Base-by-base conservation (phyloP, 2,113 vertebrate genomes). In the Cynoglossus semilaevis region DNA sequence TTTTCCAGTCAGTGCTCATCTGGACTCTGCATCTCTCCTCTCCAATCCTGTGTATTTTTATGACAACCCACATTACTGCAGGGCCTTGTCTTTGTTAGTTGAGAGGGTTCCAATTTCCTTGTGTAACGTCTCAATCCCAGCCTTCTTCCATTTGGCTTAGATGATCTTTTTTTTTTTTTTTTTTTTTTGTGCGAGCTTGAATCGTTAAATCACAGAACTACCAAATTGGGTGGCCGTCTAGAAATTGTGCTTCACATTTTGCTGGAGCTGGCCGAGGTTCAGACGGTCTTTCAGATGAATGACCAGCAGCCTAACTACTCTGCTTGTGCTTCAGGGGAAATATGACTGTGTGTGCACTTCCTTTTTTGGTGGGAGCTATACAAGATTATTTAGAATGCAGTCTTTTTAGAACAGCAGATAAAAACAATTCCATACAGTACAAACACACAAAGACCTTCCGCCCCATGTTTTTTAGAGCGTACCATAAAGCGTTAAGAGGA, bases 41-140 rank as follows among this genome's bases (percentile, higher is more conserved):
- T 22, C 22, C 77, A 58, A 49, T 72, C 29, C 40, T 55, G 53
- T 72, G 67, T 76, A 67, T 64, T 79, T 80, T 75, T 63, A 64
- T 80, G 76, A 81, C 76, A 80, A 15, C 70, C 74, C 70, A 72
- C 70, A 73, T 77, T 72, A 68, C 79, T 79, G 76, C 58, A 66
- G 81, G 77, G 72, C 51, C 60, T 77, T 47, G 66, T 72, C 64
- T 81, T 81, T 83, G 83, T 84, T 81, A 81, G 63, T 61, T n/a
- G 56, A 77, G 70, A 79, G 48, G 70, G 68, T 64, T 82, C 54
- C 63, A 76, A 48, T 81, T 74, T 71, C 77, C 74, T 79, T 85
- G 84, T 79, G 77, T 82, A 88, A 85, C 74, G 38, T 59, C 67
- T 0, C 36, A 77, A 80, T 79, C 58, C 48, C 59, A 53, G 56